Conservation (phyloP, 1,140 invertebrate species). For the Cepaea nemoralis region DNA sequence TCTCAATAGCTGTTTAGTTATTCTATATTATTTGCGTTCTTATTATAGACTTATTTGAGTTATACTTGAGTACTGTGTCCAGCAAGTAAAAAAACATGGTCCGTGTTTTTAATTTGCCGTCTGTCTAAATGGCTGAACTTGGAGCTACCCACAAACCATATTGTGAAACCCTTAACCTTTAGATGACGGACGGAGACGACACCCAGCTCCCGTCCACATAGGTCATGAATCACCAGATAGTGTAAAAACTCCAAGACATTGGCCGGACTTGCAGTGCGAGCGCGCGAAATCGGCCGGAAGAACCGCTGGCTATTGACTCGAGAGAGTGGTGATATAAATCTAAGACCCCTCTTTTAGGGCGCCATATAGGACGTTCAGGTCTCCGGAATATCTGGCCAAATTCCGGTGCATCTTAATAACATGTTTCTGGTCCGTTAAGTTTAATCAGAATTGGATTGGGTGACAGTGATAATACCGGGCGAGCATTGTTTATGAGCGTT, state of each 20-base stretch:
- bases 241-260: background rate
- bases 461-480: background rate
- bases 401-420: slow-evolving; percentile 18
- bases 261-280: background rate
- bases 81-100: too few relatives aligned
- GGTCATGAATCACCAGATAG: slow-evolving; percentile 1
- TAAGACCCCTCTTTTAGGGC: background rate
- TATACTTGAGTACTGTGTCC: too few relatives aligned
- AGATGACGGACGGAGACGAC: background rate
- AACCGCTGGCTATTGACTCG: background rate
- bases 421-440: background rate
- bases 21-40: too few relatives aligned
- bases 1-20: too few relatives aligned
- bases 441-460: background rate
- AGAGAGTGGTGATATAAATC: slow-evolving; percentile 16
- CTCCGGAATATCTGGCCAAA: too few relatives aligned
- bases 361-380: background rate
- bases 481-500: background rate
- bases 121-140: too few relatives aligned
- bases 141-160: too few relatives aligned
- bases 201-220: background rate
- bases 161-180: too few relatives aligned
- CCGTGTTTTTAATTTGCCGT: too few relatives aligned
- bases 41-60: too few relatives aligned
- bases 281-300: slow-evolving; percentile 9